phyloP scores from a whole-genome alignment of 2,113 vertebrate species.

The Aix galericulata region DNA sequence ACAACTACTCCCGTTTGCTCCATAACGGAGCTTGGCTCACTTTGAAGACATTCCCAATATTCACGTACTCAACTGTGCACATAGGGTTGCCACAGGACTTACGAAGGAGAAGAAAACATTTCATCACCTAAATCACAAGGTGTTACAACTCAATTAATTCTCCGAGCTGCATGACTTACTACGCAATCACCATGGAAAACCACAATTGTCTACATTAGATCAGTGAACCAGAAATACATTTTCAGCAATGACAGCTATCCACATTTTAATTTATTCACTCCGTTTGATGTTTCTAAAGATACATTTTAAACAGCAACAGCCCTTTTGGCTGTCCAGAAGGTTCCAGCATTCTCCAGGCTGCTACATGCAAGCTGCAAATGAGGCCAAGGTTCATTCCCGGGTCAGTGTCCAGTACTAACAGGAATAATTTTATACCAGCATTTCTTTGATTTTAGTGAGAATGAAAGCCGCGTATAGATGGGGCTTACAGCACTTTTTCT shows the following conservation, averaged over 20 bases:
- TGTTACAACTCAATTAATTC: not conserved
- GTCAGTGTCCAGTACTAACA: not conserved
- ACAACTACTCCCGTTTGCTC: not conserved
- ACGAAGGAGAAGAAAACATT: not conserved
- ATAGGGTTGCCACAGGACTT: not conserved
- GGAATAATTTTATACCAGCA: not conserved
- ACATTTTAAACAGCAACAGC: not conserved
- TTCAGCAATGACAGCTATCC: not conserved
- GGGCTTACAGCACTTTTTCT: not conserved
- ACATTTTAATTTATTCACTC: not conserved
- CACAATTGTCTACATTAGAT: fast-evolving
- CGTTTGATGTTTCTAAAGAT: not conserved
- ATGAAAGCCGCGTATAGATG: not conserved
- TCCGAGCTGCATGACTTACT: not conserved
- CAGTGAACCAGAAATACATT: not conserved
- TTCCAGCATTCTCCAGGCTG: not conserved
- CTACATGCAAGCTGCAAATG: not conserved
- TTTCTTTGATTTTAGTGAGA: not conserved
- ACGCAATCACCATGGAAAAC: not conserved
- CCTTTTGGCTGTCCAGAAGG: not conserved
- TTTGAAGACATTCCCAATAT: not conserved
- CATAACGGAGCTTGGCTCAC: not conserved
- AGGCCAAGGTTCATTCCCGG: not conserved
- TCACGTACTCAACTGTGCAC: fast-evolving
- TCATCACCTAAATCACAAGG: not conserved